Conservation (phyloP, 2,113 vertebrate species). For the Oriolus oriolus region DNA sequence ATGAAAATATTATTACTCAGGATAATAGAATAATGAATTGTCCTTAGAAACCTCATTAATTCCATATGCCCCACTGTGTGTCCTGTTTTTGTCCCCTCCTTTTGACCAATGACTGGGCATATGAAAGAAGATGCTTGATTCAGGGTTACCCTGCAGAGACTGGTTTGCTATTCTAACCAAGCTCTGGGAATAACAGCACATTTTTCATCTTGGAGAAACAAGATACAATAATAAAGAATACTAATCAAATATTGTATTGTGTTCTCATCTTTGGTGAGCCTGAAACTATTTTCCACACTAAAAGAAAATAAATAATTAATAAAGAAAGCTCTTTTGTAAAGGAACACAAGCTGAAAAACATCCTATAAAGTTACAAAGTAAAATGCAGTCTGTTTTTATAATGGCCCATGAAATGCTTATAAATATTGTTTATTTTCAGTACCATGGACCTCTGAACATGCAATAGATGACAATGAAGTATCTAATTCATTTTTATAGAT, state of each 20-base stretch:
- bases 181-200: slow-evolving; percentile 25
- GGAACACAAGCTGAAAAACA: slow-evolving; percentile 15
- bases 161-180: slow-evolving; percentile 40
- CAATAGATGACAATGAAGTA: background rate
- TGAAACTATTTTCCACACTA: slow-evolving; percentile 11
- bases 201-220: slow-evolving; percentile 47
- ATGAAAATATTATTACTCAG: slow-evolving; percentile 40
- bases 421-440: slow-evolving; percentile 51
- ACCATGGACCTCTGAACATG: slow-evolving; percentile 48
- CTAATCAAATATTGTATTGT: slow-evolving; percentile 39
- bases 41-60: slow-evolving; percentile 11
- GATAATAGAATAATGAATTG: slow-evolving; percentile 17
- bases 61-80: background rate
- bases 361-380: slow-evolving; percentile 29
- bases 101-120: background rate
- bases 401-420: background rate
- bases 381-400: background rate
- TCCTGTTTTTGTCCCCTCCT: slow-evolving; percentile 10
- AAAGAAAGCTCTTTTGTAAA: background rate
- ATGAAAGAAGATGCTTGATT: slow-evolving; percentile 28
- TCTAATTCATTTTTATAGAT: background rate
- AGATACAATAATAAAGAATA: slow-evolving; percentile 44
- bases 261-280: background rate
- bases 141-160: slow-evolving; percentile 20
- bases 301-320: slow-evolving; percentile 41